Percentiles rank a stretch among this genome's conserved stretches.
These are phyloP conservation scores for Sebastes variabilis DNA, from an alignment of 2,797 vertebrate genomes.

Conservation along the genomic window DNA sequence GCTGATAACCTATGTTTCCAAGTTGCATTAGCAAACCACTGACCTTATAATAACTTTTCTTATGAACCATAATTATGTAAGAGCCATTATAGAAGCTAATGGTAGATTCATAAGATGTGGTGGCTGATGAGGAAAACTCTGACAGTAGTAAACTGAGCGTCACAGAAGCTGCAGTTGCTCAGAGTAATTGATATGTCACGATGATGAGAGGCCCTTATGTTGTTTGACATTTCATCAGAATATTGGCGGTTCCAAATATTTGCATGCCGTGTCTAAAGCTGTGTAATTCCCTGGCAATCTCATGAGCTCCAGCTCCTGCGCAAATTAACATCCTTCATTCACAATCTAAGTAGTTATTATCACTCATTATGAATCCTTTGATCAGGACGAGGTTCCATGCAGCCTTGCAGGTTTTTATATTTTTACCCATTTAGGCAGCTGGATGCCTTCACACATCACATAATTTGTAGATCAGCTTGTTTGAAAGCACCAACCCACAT, in stretches of 20 bases:
- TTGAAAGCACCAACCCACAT: conserved; percentile 25
- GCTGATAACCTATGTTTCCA: conserved; percentile 1
- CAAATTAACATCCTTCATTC: conserved; percentile 60
- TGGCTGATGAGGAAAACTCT: conserved; percentile 41
- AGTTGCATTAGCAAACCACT: conserved; percentile 11
- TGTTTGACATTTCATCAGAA: conserved; percentile 71
- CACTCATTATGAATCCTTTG: conserved; percentile 62
- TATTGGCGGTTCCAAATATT: conserved; percentile 71
- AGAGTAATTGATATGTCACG: conserved; percentile 69
- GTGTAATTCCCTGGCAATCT: conserved; percentile 64
- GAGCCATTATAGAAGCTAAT: conserved; percentile 30
- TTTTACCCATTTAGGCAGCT: conserved; percentile 54
- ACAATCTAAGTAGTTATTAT: conserved; percentile 62
- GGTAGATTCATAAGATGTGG: conserved; percentile 43
- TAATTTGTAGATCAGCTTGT: conserved; percentile 49
- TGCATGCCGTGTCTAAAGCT: conserved; percentile 49
- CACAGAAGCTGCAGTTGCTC: conserved; percentile 50
- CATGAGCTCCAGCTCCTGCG: conserved; percentile 31
- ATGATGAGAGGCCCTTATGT: conserved; percentile 66
- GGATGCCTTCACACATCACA: conserved; percentile 30
- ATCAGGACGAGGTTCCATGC: conserved; percentile 50
- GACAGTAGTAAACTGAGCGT: conserved; percentile 45
- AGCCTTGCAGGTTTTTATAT: conserved; percentile 49
- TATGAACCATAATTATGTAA: conserved; percentile 14
- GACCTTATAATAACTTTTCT: conserved; percentile 12